Conservation (phyloP, 1,140 invertebrate species). For the Drosophila insularis region DNA sequence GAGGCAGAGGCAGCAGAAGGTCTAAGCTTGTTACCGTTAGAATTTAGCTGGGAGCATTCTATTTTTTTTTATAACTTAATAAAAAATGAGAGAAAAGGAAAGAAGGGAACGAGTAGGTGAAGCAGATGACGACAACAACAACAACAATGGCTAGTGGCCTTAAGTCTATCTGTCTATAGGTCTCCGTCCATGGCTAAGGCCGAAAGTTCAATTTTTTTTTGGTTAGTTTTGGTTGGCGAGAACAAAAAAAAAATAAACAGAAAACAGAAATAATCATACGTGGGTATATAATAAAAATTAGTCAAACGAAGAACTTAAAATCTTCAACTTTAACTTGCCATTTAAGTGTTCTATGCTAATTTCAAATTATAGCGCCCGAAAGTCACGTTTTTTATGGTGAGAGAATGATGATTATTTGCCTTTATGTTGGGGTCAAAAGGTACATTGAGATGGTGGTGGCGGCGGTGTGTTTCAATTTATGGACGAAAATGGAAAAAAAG, state of each 20-base stretch:
- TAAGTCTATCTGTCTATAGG: not conserved
- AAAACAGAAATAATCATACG: conserved; percentile 3
- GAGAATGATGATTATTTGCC: conserved; percentile 54
- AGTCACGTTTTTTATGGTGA: conserved; percentile 14
- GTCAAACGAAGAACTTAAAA: conserved; percentile 23
- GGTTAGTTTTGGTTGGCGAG: too few species aligned
- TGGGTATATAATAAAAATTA: conserved; percentile 48
- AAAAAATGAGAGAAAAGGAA: conserved; percentile 41
- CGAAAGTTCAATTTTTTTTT: conserved; percentile 35
- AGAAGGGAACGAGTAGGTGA: conserved; percentile 6
- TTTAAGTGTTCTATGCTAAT: conserved; percentile 3
- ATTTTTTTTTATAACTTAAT: conserved; percentile 77
- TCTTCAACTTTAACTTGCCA: conserved; percentile 1
- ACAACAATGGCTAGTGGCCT: conserved; percentile 2
- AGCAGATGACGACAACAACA: not conserved
- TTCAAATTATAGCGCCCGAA: conserved; percentile 15
- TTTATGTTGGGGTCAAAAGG: conserved; percentile 40
- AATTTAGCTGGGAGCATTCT: conserved; percentile 40
- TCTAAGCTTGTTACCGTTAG: conserved; percentile 64
- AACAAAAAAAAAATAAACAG: not conserved
- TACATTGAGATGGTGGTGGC: not conserved
- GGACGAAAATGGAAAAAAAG: not conserved
- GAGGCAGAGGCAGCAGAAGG: conserved; percentile 23
- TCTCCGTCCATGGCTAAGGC: not conserved
- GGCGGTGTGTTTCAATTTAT: not conserved